These are phyloP conservation scores for Cyanoderma ruficeps DNA, from an alignment of 2,113 vertebrate species.

Conservation along the genomic window DNA sequence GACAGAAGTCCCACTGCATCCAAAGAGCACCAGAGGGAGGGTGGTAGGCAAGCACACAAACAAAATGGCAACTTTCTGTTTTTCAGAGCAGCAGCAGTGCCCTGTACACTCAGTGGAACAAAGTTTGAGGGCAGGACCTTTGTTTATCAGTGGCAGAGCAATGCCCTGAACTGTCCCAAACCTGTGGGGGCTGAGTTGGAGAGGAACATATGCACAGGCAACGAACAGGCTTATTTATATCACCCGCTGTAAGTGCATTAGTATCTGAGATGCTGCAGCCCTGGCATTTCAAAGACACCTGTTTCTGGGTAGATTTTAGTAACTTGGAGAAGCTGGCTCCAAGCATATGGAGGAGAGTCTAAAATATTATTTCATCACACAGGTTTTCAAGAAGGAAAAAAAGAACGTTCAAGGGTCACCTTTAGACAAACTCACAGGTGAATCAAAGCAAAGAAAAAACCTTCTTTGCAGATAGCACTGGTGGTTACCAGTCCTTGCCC, in stretches of 20 bases:
- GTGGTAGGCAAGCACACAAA: neutral
- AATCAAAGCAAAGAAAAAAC: neutral
- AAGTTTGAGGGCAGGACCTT: neutral
- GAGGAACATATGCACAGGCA: rapidly evolving
- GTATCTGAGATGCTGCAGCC: neutral
- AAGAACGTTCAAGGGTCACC: neutral
- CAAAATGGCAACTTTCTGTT: neutral
- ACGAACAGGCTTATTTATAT: neutral
- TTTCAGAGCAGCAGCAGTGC: neutral
- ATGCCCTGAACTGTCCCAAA: neutral
- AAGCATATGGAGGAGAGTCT: neutral
- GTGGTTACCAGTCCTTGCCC: neutral
- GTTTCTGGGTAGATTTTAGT: neutral
- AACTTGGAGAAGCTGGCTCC: neutral
- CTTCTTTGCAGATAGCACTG: neutral
- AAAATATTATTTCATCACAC: neutral
- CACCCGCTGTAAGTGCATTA: neutral
- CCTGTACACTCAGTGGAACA: neutral
- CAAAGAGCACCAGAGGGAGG: neutral
- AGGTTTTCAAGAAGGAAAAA: neutral
- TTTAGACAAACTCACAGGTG: neutral
- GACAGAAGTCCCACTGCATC: neutral
- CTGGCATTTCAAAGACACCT: neutral
- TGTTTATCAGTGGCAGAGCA: neutral
- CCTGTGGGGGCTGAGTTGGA: rapidly evolving